These are phyloP conservation scores for Drosophila greeni DNA, from an alignment of 2,888 invertebrate species.

Conservation along the genomic window DNA sequence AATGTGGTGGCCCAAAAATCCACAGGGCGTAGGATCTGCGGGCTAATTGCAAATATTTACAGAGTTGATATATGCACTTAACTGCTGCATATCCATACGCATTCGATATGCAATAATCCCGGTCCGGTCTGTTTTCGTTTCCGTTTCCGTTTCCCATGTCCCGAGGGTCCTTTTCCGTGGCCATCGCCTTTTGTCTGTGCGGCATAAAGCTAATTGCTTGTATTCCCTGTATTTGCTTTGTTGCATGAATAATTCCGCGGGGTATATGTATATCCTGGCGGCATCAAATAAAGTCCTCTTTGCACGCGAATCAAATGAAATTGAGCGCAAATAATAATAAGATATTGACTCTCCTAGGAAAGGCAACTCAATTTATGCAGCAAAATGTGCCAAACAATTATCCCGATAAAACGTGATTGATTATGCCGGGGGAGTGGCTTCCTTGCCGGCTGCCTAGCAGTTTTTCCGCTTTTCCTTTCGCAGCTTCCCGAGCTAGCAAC, in stretches of 20 bases:
- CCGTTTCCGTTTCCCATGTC: slow-evolving; percentile 8
- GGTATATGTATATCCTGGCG: neutral
- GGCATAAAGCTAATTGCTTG: slow-evolving; percentile 26
- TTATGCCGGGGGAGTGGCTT: slow-evolving; percentile 45
- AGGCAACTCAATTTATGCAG: slow-evolving; percentile 55
- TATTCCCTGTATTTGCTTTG: slow-evolving; percentile 22
- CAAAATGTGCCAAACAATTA: slow-evolving; percentile 57
- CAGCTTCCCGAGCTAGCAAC: slow-evolving; percentile 22
- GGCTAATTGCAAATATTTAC: slow-evolving; percentile 37
- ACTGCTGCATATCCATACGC: slow-evolving; percentile 14
- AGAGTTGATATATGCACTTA: slow-evolving; percentile 14
- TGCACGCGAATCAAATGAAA: slow-evolving; percentile 48
- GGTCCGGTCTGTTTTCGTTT: slow-evolving; percentile 2
- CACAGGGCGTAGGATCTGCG: slow-evolving; percentile 1
- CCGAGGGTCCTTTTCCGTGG: slow-evolving; percentile 10
- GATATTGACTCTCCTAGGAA: slow-evolving; percentile 46
- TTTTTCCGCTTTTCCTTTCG: slow-evolving; percentile 18
- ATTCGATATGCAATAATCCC: slow-evolving; percentile 26
- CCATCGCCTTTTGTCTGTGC: slow-evolving; percentile 16
- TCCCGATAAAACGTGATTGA: slow-evolving; percentile 68
- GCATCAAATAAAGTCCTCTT: slow-evolving; percentile 12
- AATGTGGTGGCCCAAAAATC: slow-evolving; percentile 28
- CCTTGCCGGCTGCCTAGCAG: slow-evolving; percentile 8
- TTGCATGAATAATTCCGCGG: slow-evolving; percentile 28
- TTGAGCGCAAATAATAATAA: slow-evolving; percentile 62